Evolutionary conservation across 2,888 invertebrate genomes (phyloP).

Genomic region (Phasia obesa): DNA sequence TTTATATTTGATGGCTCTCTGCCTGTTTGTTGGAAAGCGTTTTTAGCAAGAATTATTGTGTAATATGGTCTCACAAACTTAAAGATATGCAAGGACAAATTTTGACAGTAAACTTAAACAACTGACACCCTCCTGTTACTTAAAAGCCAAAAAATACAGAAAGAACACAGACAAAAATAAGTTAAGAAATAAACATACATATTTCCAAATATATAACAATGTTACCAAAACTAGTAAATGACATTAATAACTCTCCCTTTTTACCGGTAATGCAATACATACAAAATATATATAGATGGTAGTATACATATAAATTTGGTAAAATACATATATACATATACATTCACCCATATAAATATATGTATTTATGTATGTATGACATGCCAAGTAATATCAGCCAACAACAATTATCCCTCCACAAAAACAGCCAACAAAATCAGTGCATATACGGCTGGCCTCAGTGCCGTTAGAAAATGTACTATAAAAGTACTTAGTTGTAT

Average conservation of each 20-base stretch:
- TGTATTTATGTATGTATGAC: slow-evolving; percentile 25
- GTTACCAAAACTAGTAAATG: slow-evolving; percentile 48
- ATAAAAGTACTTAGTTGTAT: too few species aligned
- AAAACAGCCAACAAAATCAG: neutral
- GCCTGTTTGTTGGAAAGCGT: too few species aligned
- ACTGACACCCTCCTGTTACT: slow-evolving; percentile 1
- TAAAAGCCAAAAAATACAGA: neutral
- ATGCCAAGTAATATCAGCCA: neutral
- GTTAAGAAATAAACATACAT: neutral
- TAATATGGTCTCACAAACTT: neutral
- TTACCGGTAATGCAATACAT: slow-evolving; percentile 58
- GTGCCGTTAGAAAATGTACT: too few species aligned
- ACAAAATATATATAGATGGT: neutral
- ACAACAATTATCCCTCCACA: neutral
- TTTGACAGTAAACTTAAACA: slow-evolving; percentile 22
- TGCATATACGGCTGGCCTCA: neutral
- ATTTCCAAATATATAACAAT: slow-evolving; percentile 19
- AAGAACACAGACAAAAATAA: slow-evolving; percentile 4
- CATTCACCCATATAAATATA: neutral
- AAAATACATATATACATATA: slow-evolving; percentile 18
- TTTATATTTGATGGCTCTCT: too few species aligned
- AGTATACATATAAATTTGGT: slow-evolving; percentile 3
- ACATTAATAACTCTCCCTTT: slow-evolving; percentile 71
- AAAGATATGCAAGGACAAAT: slow-evolving; percentile 21
- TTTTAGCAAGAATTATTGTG: too few species aligned